phyloP scores from a whole-genome alignment of 2,888 invertebrate genomes.

The Amphipoea lucens region DNA sequence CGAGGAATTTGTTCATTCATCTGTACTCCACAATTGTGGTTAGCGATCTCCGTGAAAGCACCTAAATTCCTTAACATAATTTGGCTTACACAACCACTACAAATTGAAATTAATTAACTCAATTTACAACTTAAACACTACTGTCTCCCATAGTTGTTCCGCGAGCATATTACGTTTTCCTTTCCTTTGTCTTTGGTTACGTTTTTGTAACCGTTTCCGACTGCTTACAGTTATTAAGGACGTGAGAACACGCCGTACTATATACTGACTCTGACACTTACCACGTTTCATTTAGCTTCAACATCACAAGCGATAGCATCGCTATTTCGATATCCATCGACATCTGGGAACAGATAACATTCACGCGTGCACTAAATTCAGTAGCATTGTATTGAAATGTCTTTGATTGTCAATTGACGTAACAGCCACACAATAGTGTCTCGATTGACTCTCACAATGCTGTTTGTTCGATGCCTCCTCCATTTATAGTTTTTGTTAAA shows the following conservation, averaged over 20 bases:
- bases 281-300: constrained; percentile 80
- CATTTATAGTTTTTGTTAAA: constrained; percentile 71
- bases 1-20: constrained; percentile 9
- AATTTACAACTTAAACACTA: constrained; percentile 70
- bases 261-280: constrained; percentile 75
- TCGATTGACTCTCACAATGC: constrained; percentile 59
- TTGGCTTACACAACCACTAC: constrained; percentile 55
- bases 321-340: constrained; percentile 75
- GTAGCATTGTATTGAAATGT: constrained; percentile 61
- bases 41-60: constrained; percentile 23
- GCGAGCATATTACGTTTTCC: constrained; percentile 82
- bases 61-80: constrained; percentile 37
- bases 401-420: constrained; percentile 53
- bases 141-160: constrained; percentile 80
- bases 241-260: constrained; percentile 82
- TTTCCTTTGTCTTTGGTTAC: constrained; percentile 86
- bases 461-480: constrained; percentile 63
- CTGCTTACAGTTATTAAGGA: constrained; percentile 86
- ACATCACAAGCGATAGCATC: constrained; percentile 72
- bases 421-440: constrained; percentile 62
- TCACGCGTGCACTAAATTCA: constrained; percentile 50
- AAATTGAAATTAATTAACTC: constrained; percentile 69
- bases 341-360: constrained; percentile 61
- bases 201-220: constrained; percentile 89
- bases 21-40: constrained; percentile 3